A percentile compares a stretch with the other conserved stretches of the same genome.
Conservation (phyloP, 2,888 invertebrate species). For the Ptychoptera contaminata region DNA sequence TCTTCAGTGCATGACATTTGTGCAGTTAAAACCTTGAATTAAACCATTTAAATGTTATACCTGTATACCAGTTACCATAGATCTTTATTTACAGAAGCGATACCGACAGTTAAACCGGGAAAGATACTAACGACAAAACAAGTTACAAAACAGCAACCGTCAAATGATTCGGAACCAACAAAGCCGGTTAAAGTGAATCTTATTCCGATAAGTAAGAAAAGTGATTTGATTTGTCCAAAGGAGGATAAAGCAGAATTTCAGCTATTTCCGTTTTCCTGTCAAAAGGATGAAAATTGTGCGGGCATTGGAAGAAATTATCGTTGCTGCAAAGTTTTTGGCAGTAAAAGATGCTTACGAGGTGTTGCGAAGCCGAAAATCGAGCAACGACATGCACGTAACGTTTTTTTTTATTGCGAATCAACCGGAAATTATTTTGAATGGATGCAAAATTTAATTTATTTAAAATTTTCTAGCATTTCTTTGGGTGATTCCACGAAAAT, state of each 20-base stretch:
- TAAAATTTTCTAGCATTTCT: conserved; percentile 38
- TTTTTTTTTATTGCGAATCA: neutral
- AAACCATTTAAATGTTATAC: no score
- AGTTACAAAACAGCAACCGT: conserved; percentile 20
- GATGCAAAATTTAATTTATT: neutral
- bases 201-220: neutral
- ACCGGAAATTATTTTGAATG: neutral
- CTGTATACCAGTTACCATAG: no score
- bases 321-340: conserved; percentile 29
- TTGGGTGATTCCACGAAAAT: conserved; percentile 53
- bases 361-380: conserved; percentile 38
- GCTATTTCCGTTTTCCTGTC: conserved; percentile 27
- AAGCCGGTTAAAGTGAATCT: conserved; percentile 11
- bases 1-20: no score
- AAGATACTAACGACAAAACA: neutral
- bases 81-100: no score
- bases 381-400: conserved; percentile 27
- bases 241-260: conserved; percentile 32
- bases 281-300: conserved; percentile 24
- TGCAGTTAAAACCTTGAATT: no score
- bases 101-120: no score
- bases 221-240: conserved; percentile 27
- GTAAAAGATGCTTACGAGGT: conserved; percentile 42
- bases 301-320: conserved; percentile 25
- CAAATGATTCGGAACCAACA: conserved; percentile 14